Evolutionary conservation across 2,888 invertebrate genomes (phyloP), one percentile per base, ranked within the genome.

Genomic region (Liposcelis brunnea): DNA sequence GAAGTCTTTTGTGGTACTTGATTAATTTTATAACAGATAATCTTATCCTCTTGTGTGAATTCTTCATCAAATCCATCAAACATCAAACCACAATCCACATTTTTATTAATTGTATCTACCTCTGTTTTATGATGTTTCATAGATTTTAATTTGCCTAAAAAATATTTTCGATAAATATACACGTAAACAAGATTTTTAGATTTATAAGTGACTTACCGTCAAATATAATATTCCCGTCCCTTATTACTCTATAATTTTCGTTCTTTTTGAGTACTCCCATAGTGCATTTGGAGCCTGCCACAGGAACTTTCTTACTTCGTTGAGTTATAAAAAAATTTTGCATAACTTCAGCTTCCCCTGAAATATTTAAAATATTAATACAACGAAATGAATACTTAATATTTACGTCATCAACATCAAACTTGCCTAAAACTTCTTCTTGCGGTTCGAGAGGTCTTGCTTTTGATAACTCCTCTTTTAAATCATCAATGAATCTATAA

Each of bases 111-210:
- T 0, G 74, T 69, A 4, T 77, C 77, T 2, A 90, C 87, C 63
- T 94, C 93, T 43, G 77, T 74, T 60, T 94, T 95, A 40, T 89
- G 64, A 63, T 94, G 91, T 52, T 81, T 76, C 79, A 97, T 78
- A 0, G 91, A 89, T 19, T 70, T 66, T 45, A 91, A 57, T 51
- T 69, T 65, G 42, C 87, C 87, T 80, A 54, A 7, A 53, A 55
- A 50, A 51, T 47, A 43, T n/a, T n/a, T n/a, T n/a, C n/a, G n/a
- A n/a, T n/a, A 46, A 52, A 51, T 38, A 50, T 46, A 46, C 37
- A 45, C 11, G n/a, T n/a, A n/a, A n/a, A n/a, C n/a, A n/a, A n/a
- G 12, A 2, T 35, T 10, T 5, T 18, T 11, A 12, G 31, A 40
- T 14, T 32, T 11, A n/a, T 10, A n/a, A 19, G 40, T 32, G 35